phyloP scores from a whole-genome alignment of 2,797 vertebrate genomes.

The Myoxocephalus aenaeus region DNA sequence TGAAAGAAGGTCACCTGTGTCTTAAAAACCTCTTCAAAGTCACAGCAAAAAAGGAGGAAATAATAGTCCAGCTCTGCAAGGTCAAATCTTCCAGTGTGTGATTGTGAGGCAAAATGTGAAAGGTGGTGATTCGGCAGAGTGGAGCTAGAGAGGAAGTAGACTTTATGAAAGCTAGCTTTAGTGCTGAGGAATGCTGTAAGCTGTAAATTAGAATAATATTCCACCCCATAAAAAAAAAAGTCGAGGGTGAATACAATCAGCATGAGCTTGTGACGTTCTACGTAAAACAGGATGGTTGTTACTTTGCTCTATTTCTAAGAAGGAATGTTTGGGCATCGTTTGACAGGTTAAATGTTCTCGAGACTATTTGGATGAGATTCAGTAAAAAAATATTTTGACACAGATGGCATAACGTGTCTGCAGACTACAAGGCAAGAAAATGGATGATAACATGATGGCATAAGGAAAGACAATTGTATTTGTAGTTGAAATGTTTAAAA shows the following conservation, averaged over 20 bases:
- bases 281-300: background rate
- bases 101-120: background rate
- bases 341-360: background rate
- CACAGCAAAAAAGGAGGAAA: background rate
- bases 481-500: background rate
- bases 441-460: background rate
- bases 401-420: background rate
- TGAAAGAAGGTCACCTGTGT: background rate
- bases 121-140: background rate
- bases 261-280: background rate
- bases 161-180: slow-evolving; percentile 1
- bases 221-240: background rate
- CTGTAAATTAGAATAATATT: background rate
- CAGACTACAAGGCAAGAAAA: background rate
- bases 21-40: background rate
- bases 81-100: background rate
- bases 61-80: background rate
- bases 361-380: background rate
- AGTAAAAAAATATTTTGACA: background rate
- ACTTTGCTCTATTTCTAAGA: background rate
- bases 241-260: rapidly evolving
- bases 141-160: background rate
- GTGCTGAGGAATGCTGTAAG: background rate
- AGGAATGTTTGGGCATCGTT: background rate
- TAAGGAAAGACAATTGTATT: background rate